Percentiles rank a stretch among this genome's conserved stretches.
phyloP scores from a whole-genome alignment of 2,113 vertebrate genomes.

The Capreolus pygargus region DNA sequence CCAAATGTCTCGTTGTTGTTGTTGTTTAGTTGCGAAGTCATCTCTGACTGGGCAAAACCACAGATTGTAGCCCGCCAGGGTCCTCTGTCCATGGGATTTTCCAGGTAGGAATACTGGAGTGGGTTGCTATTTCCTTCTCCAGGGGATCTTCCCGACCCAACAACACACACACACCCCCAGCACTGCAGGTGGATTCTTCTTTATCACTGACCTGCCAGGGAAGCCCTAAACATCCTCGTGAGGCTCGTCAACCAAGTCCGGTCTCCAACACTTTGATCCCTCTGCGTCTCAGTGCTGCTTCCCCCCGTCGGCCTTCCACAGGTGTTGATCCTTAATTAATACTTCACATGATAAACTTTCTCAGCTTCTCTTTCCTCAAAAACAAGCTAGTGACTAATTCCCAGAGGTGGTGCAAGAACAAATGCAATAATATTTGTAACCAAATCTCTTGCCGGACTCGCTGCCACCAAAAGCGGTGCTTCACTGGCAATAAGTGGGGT shows the following conservation, averaged over 20 bases:
- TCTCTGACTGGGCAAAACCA: neutral
- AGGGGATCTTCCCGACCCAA: neutral
- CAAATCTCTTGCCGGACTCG: neutral
- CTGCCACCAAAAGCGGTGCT: neutral
- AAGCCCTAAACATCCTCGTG: neutral
- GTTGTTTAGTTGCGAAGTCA: neutral
- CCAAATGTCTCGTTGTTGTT: neutral
- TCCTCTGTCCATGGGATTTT: neutral
- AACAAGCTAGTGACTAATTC: neutral
- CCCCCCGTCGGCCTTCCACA: fast-evolving
- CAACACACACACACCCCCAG: neutral
- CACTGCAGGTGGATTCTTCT: neutral
- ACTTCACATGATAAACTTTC: neutral
- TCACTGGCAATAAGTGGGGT: neutral
- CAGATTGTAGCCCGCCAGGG: neutral
- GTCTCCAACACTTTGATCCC: neutral
- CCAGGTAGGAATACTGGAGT: neutral
- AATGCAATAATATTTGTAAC: neutral
- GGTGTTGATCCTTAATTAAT: neutral
- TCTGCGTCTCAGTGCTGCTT: neutral
- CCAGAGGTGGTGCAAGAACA: neutral
- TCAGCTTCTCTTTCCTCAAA: neutral
- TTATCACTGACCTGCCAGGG: neutral
- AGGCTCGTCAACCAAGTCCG: neutral
- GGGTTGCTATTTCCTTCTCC: neutral